Evolutionary conservation across 2,113 vertebrate genomes (phyloP).

Genomic region (Toxostoma redivivum): DNA sequence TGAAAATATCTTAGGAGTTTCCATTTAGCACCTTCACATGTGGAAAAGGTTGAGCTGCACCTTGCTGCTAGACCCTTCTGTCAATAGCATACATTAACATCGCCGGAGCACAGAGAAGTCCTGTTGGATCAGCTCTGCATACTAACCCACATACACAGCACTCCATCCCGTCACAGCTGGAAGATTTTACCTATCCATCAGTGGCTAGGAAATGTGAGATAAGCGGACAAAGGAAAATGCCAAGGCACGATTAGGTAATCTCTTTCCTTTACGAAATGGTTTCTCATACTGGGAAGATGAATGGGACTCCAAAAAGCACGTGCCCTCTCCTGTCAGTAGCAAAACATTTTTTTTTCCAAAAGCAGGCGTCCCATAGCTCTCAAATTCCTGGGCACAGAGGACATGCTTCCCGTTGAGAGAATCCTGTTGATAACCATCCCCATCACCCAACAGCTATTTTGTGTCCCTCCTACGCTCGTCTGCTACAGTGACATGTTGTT

Average conservation of each 20-base stretch:
- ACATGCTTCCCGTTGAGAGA: not conserved
- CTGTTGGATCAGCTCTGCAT: constrained; percentile 20
- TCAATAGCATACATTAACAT: not conserved
- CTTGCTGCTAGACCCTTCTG: not conserved
- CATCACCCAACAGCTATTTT: not conserved
- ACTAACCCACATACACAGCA: not conserved
- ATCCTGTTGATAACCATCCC: not conserved
- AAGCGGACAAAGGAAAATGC: not conserved
- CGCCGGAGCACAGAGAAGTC: not conserved
- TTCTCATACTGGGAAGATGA: not conserved
- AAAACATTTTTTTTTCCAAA: not conserved
- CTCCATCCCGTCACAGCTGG: not conserved
- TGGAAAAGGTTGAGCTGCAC: not conserved
- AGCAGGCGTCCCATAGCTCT: not conserved
- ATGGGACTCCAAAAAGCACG: not conserved
- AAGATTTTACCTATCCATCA: constrained; percentile 31
- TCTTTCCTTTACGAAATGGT: not conserved
- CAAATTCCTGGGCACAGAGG: constrained; percentile 15
- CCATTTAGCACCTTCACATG: not conserved
- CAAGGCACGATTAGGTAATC: not conserved
- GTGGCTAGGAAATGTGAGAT: constrained; percentile 7
- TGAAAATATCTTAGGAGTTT: not conserved
- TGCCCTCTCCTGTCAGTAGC: not conserved
- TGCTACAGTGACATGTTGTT: not conserved
- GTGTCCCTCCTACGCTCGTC: not conserved